A percentile compares a stretch with the other conserved stretches of the same genome.
These are phyloP conservation scores for Watsonalla cultraria DNA, from an alignment of 2,888 invertebrate genomes.

Conservation along the genomic window DNA sequence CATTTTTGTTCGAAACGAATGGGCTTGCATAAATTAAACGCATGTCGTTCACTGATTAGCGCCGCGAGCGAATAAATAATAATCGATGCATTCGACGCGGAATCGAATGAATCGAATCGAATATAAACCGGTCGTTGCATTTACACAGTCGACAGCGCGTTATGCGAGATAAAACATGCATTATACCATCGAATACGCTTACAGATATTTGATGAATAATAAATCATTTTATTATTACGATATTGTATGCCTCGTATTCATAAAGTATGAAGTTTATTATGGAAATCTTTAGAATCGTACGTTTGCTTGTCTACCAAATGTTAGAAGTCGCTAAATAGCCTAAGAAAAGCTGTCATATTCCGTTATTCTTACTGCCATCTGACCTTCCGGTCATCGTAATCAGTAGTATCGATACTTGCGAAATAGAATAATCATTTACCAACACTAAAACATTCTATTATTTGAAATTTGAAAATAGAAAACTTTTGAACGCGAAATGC, in stretches of 20 bases:
- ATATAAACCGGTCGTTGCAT: slow-evolving; percentile 40
- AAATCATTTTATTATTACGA: not conserved
- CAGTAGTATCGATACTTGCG: too few relatives aligned
- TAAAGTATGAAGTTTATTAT: too few relatives aligned
- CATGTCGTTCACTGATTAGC: slow-evolving; percentile 61
- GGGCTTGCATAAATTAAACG: slow-evolving; percentile 51
- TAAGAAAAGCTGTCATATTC: too few relatives aligned
- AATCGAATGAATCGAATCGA: slow-evolving; percentile 48
- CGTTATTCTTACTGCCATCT: too few relatives aligned
- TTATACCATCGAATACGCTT: slow-evolving; percentile 9
- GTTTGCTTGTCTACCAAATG: too few relatives aligned
- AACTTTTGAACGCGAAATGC: not conserved
- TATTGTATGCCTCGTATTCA: too few relatives aligned
- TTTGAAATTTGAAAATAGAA: not conserved
- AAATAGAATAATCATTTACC: too few relatives aligned
- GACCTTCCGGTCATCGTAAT: too few relatives aligned
- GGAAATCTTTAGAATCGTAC: too few relatives aligned
- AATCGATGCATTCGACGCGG: slow-evolving; percentile 46
- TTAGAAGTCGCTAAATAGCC: too few relatives aligned
- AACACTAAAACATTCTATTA: not conserved
- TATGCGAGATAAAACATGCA: slow-evolving; percentile 33
- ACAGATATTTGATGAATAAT: not conserved
- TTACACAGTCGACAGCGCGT: slow-evolving; percentile 37
- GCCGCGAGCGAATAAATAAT: slow-evolving; percentile 64
- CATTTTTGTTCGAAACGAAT: slow-evolving; percentile 40